phyloP scores from a whole-genome alignment of 2,113 vertebrate genomes.

The Elgaria multicarinata region DNA sequence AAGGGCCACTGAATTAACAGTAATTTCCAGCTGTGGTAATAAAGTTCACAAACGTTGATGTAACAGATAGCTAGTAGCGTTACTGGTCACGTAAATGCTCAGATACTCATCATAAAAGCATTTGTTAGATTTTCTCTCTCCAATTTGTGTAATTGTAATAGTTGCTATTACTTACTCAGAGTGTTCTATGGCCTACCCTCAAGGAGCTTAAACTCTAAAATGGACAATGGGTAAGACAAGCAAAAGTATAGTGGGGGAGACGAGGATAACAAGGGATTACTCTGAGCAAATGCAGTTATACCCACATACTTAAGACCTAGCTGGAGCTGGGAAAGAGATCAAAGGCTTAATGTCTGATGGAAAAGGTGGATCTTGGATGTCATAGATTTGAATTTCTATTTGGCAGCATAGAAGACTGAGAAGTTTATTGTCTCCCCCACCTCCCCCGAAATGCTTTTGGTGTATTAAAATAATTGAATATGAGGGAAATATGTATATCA shows the following conservation, averaged over 20 bases:
- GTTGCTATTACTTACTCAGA: background rate
- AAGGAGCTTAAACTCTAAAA: background rate
- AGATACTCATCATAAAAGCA: background rate
- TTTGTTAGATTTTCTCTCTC: background rate
- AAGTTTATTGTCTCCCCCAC: background rate
- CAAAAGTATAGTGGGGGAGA: background rate
- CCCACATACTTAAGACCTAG: background rate
- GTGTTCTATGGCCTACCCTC: background rate
- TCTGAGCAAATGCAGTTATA: background rate
- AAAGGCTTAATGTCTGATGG: background rate
- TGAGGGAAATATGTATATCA: conserved; percentile 41
- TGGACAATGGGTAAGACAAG: background rate
- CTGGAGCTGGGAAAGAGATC: background rate
- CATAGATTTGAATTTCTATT: background rate
- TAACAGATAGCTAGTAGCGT: background rate
- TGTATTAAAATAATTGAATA: background rate
- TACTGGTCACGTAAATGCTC: background rate
- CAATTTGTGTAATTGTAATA: background rate
- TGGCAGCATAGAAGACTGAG: background rate
- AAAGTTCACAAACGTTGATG: background rate
- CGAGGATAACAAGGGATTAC: background rate
- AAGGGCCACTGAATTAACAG: background rate
- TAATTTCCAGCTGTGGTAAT: background rate
- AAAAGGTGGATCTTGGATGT: background rate
- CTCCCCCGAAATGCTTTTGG: background rate